Conservation (phyloP, 2,888 invertebrate species). For the Zootermopsis nevadensis region DNA sequence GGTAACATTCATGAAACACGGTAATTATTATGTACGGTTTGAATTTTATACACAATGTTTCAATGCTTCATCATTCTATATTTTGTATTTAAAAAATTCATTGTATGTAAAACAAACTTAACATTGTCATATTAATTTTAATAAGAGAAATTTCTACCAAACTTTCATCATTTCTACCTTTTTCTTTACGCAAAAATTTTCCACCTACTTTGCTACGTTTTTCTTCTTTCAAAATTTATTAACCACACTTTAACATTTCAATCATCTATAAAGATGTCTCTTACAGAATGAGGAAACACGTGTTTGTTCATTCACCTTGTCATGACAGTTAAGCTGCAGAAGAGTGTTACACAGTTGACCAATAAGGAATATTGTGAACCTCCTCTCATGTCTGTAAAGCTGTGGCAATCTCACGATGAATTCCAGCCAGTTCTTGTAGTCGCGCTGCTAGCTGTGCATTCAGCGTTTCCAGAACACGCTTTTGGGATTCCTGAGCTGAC, state of each 20-base stretch:
- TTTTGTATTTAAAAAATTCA: neutral
- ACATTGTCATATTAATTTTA: neutral
- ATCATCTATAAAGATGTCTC: neutral
- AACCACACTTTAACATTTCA: neutral
- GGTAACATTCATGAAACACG: neutral
- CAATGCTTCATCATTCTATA: neutral
- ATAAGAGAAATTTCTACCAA: neutral
- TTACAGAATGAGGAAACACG: neutral
- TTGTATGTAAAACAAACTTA: neutral
- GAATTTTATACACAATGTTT: neutral
- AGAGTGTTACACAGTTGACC: conserved; percentile 48
- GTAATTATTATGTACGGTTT: neutral
- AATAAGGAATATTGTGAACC: conserved; percentile 36
- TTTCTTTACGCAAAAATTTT: neutral
- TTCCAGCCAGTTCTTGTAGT: conserved; percentile 82
- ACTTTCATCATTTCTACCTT: neutral
- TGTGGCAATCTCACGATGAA: conserved; percentile 86
- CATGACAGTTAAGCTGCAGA: conserved; percentile 30
- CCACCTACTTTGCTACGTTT: neutral
- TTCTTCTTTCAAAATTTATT: neutral
- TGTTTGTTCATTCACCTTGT: neutral
- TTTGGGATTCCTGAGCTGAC: conserved; percentile 84
- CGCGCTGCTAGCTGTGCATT: conserved; percentile 86
- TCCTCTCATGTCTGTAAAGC: conserved; percentile 78
- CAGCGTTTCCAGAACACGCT: conserved; percentile 82